Base-by-base conservation (phyloP, 1,140 invertebrate species). In the Ceratosolen solmsi region DNA sequence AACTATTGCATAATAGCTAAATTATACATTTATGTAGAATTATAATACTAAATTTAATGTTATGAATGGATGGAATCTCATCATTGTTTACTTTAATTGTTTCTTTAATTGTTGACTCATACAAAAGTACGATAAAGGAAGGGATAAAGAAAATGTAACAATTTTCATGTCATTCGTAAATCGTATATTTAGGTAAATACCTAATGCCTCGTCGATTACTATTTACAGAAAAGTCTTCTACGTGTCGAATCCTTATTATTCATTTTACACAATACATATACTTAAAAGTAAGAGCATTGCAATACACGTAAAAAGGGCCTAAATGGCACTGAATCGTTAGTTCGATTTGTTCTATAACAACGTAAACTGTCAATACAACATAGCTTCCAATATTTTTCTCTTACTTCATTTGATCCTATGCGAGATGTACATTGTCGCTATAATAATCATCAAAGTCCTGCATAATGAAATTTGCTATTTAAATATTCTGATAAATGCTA, bases 261-360 rank as follows among this genome's bases (percentile, higher is more conserved):
- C 86, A 87, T 90, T 91, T 90, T 91, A 90, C 89, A 90, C 89
- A 91, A 87, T 90, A 91, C 88, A 89, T 90, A 90, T 88, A 90
- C 90, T 91, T 91, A 90, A 85, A 87, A 63, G 82, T 87, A 87
- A 87, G 86, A 83, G 85, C 87, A 88, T 86, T 89, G 88, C 84
- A 84, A 87, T 87, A 87, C 72, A 79, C 80, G 84, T 87, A 85
- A 87, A 89, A 86, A 84, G 84, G 77, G 84, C 85, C 86, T 86
- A 86, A 87, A 87, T 85, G 86, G 87, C 87, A 89, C 86, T 87
- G 86, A 87, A 87, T 86, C 83, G 70, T 75, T 71, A 30, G 25
- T 72, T 79, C 56, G 30, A 77, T 82, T 27, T 75, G 54, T 38
- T 73, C 51, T 33, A 65, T 87, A 85, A 87, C 85, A 84, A 86